phyloP scores from a whole-genome alignment of 2,888 invertebrate genomes.

The Orthosia cruda region DNA sequence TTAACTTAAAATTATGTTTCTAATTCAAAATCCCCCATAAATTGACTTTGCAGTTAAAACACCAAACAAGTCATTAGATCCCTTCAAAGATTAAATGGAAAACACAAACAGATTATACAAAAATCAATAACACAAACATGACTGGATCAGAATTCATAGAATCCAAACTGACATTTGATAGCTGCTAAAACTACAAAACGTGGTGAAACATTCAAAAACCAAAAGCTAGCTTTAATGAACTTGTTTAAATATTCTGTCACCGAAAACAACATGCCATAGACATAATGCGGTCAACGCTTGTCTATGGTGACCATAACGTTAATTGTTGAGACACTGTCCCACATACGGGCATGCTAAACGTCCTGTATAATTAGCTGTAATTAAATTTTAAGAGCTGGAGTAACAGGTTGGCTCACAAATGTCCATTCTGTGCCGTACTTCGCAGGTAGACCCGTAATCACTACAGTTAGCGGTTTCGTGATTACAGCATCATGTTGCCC shows the following conservation, averaged over 20 bases:
- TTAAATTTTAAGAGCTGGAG: constrained; percentile 43
- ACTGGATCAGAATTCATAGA: constrained; percentile 10
- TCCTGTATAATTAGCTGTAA: constrained; percentile 32
- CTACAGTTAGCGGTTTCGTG: constrained; percentile 23
- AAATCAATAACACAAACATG: constrained; percentile 9
- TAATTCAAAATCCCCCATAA: not conserved
- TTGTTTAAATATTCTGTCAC: constrained; percentile 79
- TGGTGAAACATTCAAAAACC: constrained; percentile 26
- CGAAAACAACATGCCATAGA: constrained; percentile 75
- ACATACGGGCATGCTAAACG: constrained; percentile 26
- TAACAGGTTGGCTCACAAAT: constrained; percentile 39
- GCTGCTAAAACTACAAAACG: constrained; percentile 35
- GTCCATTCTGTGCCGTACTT: constrained; percentile 9
- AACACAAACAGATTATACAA: not conserved
- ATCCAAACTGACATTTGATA: constrained; percentile 24
- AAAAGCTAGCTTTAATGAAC: constrained; percentile 76
- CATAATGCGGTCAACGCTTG: constrained; percentile 53
- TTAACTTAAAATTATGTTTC: not conserved
- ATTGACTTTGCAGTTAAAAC: not conserved
- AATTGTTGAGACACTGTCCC: constrained; percentile 43
- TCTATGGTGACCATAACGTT: constrained; percentile 53
- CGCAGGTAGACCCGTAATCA: constrained; percentile 40
- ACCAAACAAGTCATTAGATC: not conserved
- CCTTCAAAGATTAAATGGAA: not conserved
- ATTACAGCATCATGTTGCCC: constrained; percentile 29